Base-by-base conservation (phyloP, 2,113 vertebrate species). In the Plotosus lineatus region DNA sequence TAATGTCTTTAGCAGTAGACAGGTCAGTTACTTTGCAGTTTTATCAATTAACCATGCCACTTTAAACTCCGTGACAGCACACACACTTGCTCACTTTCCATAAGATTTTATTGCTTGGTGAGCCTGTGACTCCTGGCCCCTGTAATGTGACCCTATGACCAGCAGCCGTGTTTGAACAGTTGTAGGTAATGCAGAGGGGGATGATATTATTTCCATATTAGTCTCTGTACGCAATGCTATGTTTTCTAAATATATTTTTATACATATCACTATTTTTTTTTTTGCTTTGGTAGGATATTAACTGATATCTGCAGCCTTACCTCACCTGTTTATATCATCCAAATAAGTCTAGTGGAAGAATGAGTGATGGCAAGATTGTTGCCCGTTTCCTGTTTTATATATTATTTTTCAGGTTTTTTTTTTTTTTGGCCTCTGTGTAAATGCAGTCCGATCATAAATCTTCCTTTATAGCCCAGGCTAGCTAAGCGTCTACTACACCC, bases 1-100 rank as follows among this genome's bases (percentile, higher is more conserved):
- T 82, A 26, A 85, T 85, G 76, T 53, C 36, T 75, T 82, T 79
- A 82, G 28, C 80, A 82, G 79, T 51, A 33, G 36, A 14, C 60
- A 26, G 4, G 14, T 82, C 36, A 40, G 61, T 79, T 82, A 79
- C 80, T 63, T 82, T 78, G 69, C 79, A 75, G 44, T 79, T 63
- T 82, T 60, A 46, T 85, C 71, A 75, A 79, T 79, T 79, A 75
- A 28, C n/a, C 58, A 19, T 74, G 77, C 28, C 48, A n/a, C 9
- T 66, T 76, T 19, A 71, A 40, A 14, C 60, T 4, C 36, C 8
- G 31, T 65, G 33, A 76, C 46, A 66, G 73, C 28, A 38, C 48
- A 78, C 14, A 50, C 80, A 82, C 31, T 78, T 84, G 75, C 51
- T 78, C 68, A 78, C 38, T 73, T 60, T n/a, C 48, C 33, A 63